phyloP scores from a whole-genome alignment of 2,888 invertebrate genomes.

The Orgyia antiqua region DNA sequence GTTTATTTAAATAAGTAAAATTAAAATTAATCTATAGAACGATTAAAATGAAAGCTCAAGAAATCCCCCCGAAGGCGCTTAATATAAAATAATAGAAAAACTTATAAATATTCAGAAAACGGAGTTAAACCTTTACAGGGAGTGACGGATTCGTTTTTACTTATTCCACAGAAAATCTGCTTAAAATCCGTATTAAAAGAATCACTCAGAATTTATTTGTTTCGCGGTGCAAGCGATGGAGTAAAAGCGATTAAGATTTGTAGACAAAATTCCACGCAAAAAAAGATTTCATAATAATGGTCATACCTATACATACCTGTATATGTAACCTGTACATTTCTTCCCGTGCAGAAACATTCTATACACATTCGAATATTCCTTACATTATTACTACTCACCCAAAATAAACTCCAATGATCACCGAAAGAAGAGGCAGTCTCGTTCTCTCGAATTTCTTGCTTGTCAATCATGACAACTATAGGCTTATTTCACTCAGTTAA shows the following conservation, averaged over 20 bases:
- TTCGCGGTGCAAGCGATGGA: conserved; percentile 26
- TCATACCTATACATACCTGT: too few relatives aligned
- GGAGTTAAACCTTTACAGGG: conserved; percentile 67
- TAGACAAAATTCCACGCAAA: too few relatives aligned
- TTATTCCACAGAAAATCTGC: conserved; percentile 77
- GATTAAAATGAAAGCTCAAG: conserved; percentile 48
- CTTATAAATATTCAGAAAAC: conserved; percentile 74
- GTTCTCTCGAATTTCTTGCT: too few relatives aligned
- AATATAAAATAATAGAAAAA: conserved; percentile 76
- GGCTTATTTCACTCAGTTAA: too few relatives aligned
- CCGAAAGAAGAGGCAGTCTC: too few relatives aligned
- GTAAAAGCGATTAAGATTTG: conserved; percentile 12
- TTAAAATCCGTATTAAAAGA: conserved; percentile 78
- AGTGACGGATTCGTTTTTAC: conserved; percentile 77
- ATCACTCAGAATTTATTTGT: conserved; percentile 76
- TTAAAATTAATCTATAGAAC: conserved; percentile 52
- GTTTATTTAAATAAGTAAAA: conserved; percentile 41
- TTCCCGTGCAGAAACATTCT: too few relatives aligned
- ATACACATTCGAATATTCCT: too few relatives aligned
- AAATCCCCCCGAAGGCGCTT: conserved; percentile 47
- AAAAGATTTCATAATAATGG: too few relatives aligned
- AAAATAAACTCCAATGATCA: too few relatives aligned
- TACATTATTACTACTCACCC: too few relatives aligned
- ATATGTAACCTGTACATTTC: too few relatives aligned
- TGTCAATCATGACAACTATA: too few relatives aligned